These are phyloP conservation scores for Chalcis sispes DNA, from an alignment of 2,888 invertebrate species.

Conservation along the genomic window DNA sequence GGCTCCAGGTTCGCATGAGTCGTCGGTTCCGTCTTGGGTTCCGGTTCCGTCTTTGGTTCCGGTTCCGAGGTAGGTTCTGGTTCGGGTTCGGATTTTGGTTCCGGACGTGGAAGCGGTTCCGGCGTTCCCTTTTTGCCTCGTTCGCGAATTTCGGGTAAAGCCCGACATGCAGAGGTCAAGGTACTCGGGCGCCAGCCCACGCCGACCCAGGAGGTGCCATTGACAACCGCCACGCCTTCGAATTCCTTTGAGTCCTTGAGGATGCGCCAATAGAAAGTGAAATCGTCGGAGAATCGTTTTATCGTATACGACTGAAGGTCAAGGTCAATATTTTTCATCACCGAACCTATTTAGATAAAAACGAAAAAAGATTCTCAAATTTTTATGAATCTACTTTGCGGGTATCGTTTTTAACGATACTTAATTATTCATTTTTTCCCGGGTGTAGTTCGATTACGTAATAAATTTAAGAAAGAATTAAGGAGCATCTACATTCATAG, in stretches of 20 bases:
- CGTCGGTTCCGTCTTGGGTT: conserved; percentile 72
- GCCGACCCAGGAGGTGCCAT: conserved; percentile 88
- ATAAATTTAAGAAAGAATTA: too few species aligned
- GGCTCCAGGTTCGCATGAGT: conserved; percentile 72
- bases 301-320: conserved; percentile 85
- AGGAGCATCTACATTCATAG: too few species aligned
- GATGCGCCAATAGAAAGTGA: conserved; percentile 90
- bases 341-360: conserved; percentile 79
- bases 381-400: too few species aligned
- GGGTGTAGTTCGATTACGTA: too few species aligned
- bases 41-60: conserved; percentile 73
- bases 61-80: conserved; percentile 73
- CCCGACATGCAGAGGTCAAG: conserved; percentile 86
- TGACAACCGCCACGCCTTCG: conserved; percentile 91
- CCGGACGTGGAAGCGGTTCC: conserved; percentile 75
- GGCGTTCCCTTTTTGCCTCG: conserved; percentile 65
- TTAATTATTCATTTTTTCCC: too few species aligned
- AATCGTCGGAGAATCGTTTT: conserved; percentile 84
- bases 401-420: too few species aligned
- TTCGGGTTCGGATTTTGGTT: conserved; percentile 73
- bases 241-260: conserved; percentile 89
- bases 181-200: conserved; percentile 94
- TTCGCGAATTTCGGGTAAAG: conserved; percentile 84
- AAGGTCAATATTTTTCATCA: conserved; percentile 84
- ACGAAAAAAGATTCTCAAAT: too few species aligned